Conservation (phyloP, 2,888 invertebrate species). For the Epistrophe grossulariae region DNA sequence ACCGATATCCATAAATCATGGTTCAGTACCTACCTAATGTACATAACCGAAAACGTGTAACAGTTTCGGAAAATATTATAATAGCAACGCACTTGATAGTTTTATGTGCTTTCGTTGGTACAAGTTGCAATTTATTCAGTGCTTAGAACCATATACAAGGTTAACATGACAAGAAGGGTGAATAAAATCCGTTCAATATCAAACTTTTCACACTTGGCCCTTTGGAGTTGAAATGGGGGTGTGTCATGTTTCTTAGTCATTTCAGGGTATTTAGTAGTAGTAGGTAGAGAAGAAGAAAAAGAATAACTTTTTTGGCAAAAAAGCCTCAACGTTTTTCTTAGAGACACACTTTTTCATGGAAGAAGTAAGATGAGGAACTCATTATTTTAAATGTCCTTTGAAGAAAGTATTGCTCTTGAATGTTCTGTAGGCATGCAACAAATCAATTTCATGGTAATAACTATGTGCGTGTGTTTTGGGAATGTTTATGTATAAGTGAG, state of each 20-base stretch:
- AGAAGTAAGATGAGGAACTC: constrained; percentile 11
- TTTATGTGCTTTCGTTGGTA: constrained; percentile 1
- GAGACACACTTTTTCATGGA: constrained; percentile 22
- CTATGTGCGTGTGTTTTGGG: constrained; percentile 16
- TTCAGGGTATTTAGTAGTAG: constrained; percentile 12
- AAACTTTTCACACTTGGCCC: constrained; percentile 11
- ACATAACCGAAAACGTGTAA: constrained; percentile 21
- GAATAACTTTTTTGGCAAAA: neutral
- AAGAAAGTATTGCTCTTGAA: constrained; percentile 21
- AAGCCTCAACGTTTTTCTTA: constrained; percentile 8
- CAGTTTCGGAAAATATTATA: constrained; percentile 9
- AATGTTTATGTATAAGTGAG: neutral
- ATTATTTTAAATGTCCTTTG: constrained; percentile 31
- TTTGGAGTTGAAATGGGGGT: constrained; percentile 3
- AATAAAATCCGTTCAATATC: constrained; percentile 17
- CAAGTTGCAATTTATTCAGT: constrained; percentile 2
- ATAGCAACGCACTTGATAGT: neutral
- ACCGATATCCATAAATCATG: constrained; percentile 18
- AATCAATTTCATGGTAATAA: constrained; percentile 44
- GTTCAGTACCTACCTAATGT: constrained; percentile 10
- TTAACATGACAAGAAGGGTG: constrained; percentile 15
- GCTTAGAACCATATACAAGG: constrained; percentile 12
- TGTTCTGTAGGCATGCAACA: constrained; percentile 50
- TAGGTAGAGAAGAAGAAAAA: neutral
- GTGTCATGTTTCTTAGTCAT: constrained; percentile 28